These are phyloP conservation scores for Cynoglossus semilaevis DNA, from an alignment of 2,113 vertebrate species.

Conservation along the genomic window DNA sequence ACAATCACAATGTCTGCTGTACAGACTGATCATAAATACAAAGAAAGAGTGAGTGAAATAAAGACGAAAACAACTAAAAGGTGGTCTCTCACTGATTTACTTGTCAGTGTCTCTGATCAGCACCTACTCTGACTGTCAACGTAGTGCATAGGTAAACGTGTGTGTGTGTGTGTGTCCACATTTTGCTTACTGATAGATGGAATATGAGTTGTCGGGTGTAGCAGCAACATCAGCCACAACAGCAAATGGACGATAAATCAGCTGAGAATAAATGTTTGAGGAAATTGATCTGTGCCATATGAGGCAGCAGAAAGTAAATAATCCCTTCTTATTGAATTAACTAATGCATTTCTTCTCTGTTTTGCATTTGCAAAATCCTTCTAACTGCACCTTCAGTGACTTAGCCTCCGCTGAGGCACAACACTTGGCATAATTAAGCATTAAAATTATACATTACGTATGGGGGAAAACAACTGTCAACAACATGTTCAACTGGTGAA, in stretches of 20 bases:
- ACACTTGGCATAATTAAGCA: slow-evolving; percentile 45
- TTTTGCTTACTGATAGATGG: not conserved
- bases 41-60: slow-evolving; percentile 38
- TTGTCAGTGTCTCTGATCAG: slow-evolving; percentile 37
- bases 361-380: slow-evolving; percentile 17
- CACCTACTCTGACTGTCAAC: slow-evolving; percentile 5
- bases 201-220: not conserved
- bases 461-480: slow-evolving; percentile 19
- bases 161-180: not conserved
- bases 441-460: slow-evolving; percentile 33
- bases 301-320: slow-evolving; percentile 32
- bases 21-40: not conserved
- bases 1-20: no score
- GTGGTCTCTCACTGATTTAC: slow-evolving; percentile 40
- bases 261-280: slow-evolving; percentile 23
- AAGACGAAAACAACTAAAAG: slow-evolving; percentile 16
- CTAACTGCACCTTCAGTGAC: slow-evolving; percentile 18
- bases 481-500: slow-evolving; percentile 21
- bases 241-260: slow-evolving; percentile 25
- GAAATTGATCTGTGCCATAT: slow-evolving; percentile 18
- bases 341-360: slow-evolving; percentile 15
- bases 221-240: slow-evolving; percentile 6
- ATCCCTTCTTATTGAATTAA: slow-evolving; percentile 41
- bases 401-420: slow-evolving; percentile 13
- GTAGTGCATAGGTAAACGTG: not conserved